phyloP scores from a whole-genome alignment of 1,140 invertebrate species.

The Bacillus rossius region DNA sequence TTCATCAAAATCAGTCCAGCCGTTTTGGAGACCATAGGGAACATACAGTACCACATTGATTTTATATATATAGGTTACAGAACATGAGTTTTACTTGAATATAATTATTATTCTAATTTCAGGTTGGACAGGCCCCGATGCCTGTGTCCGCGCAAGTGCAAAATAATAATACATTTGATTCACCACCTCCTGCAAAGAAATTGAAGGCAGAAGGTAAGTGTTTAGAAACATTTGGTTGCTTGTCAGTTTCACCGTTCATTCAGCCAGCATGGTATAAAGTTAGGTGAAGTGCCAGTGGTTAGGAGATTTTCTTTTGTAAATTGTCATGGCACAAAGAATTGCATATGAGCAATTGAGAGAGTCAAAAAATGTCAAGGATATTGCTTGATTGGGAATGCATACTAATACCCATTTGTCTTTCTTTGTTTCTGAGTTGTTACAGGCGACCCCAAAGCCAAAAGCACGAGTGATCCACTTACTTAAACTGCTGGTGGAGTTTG shows the following conservation, averaged over 20 bases:
- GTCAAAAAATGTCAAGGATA: background rate
- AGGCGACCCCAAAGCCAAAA: constrained; percentile 15
- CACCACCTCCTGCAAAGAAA: constrained; percentile 5
- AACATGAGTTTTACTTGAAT: background rate
- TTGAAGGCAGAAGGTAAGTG: constrained; percentile 12
- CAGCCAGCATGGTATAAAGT: background rate
- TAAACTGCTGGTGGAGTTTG: constrained; percentile 13
- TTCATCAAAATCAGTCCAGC: no score
- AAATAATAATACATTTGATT: background rate
- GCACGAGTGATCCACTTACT: constrained; percentile 12
- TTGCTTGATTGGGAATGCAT: background rate
- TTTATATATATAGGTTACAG: background rate
- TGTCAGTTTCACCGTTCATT: background rate
- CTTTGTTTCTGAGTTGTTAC: constrained; percentile 20
- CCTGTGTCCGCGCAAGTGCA: background rate
- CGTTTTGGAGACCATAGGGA: background rate
- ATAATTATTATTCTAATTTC: background rate
- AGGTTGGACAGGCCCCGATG: constrained; percentile 1
- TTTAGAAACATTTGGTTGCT: background rate
- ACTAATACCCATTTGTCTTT: constrained; percentile 14
- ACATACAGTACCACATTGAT: background rate
- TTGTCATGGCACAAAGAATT: background rate
- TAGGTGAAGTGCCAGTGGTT: background rate
- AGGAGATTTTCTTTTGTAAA: background rate
- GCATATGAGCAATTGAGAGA: background rate